phyloP scores from a whole-genome alignment of 2,888 invertebrate genomes.

The Blastobasis lacticolella region DNA sequence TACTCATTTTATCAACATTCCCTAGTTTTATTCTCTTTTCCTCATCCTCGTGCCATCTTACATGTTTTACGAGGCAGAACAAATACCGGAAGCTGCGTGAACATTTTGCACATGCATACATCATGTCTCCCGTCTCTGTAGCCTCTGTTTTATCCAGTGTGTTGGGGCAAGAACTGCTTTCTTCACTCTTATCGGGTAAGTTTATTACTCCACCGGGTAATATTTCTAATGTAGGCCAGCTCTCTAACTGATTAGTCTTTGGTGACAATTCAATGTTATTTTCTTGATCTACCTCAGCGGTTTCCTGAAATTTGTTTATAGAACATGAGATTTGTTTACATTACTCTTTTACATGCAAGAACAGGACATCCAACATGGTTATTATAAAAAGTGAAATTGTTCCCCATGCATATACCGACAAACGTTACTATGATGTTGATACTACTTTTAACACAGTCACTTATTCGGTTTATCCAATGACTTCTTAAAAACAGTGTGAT shows the following conservation, averaged over 20 bases:
- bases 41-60: constrained; percentile 50
- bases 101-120: constrained; percentile 62
- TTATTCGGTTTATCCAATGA: too few relatives aligned
- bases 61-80: constrained; percentile 53
- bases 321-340: too few relatives aligned
- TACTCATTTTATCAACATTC: constrained; percentile 24
- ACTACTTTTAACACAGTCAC: too few relatives aligned
- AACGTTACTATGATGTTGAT: too few relatives aligned
- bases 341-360: too few relatives aligned
- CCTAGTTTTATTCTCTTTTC: constrained; percentile 20
- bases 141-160: not conserved
- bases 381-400: too few relatives aligned
- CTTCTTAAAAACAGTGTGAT: too few relatives aligned
- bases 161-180: not conserved
- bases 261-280: constrained; percentile 7
- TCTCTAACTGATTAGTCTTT: constrained; percentile 27
- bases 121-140: constrained; percentile 29
- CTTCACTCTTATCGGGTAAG: constrained; percentile 33
- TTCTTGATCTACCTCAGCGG: constrained; percentile 8
- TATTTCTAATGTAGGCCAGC: constrained; percentile 63
- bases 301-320: constrained; percentile 15
- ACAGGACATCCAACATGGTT: too few relatives aligned
- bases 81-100: constrained; percentile 49
- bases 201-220: constrained; percentile 60
- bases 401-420: too few relatives aligned